Percentiles rank a stretch among this genome's conserved stretches.
phyloP scores from a whole-genome alignment of 2,113 vertebrate species.

The Mastomys natalensis region DNA sequence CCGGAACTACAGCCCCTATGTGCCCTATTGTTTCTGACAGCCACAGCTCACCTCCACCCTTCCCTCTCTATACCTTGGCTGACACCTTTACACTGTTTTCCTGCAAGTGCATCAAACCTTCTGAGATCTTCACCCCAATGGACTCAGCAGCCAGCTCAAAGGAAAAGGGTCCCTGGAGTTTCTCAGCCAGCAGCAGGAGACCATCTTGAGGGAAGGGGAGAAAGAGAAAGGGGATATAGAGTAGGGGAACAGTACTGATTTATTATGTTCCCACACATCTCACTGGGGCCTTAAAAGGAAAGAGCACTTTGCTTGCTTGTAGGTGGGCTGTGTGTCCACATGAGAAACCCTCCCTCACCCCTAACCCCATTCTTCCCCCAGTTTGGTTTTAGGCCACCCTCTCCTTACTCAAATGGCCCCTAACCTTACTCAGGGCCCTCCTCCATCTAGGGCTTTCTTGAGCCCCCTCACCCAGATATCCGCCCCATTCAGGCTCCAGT shows the following conservation, averaged over 20 bases:
- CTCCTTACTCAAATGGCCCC: background rate
- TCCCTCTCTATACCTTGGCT: slow-evolving; percentile 86
- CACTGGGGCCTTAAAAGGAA: background rate
- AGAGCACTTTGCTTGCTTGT: background rate
- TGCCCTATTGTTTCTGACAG: background rate
- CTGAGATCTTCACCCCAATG: slow-evolving; percentile 93
- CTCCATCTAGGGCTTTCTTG: background rate
- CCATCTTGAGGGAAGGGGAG: slow-evolving; percentile 85
- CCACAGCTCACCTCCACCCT: background rate
- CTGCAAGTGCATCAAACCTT: slow-evolving; percentile 94
- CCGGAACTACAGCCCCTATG: slow-evolving; percentile 62
- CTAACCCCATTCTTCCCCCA: background rate
- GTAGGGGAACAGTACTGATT: background rate
- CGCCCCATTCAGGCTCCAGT: slow-evolving; percentile 92
- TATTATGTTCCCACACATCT: background rate
- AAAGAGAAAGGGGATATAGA: background rate
- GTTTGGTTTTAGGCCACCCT: background rate
- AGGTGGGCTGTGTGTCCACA: background rate
- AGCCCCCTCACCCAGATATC: slow-evolving; percentile 90
- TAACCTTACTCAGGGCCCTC: background rate
- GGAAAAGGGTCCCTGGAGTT: slow-evolving; percentile 92
- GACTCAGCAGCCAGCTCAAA: slow-evolving; percentile 92
- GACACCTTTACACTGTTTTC: slow-evolving; percentile 92
- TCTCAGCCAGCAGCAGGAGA: slow-evolving; percentile 90
- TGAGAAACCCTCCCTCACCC: background rate